A percentile compares a stretch with the other conserved stretches of the same genome.
Conservation (phyloP, 2,888 invertebrate species). For the Syritta pipiens region DNA sequence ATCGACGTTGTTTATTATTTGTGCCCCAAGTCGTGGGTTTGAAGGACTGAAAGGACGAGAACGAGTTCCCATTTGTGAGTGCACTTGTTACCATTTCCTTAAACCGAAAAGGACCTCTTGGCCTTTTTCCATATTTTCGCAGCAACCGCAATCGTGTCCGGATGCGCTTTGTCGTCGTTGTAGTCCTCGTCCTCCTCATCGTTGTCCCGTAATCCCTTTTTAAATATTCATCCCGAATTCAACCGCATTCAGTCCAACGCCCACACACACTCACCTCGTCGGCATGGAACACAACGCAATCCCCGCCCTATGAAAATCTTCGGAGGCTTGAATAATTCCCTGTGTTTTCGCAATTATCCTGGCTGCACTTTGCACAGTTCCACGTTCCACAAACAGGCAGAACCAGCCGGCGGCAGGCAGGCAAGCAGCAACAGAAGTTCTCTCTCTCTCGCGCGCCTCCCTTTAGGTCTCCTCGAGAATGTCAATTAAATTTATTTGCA, state of each 20-base stretch:
- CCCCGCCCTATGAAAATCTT: conserved; percentile 36
- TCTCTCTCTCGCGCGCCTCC: too few species aligned
- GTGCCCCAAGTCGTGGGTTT: too few species aligned
- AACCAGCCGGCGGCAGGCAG: neutral
- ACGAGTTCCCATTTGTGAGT: too few species aligned
- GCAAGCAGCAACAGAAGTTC: conserved; percentile 33
- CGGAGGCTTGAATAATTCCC: conserved; percentile 63
- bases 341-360: conserved; percentile 61
- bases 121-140: conserved; percentile 43
- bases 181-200: too few species aligned
- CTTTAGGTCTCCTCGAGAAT: too few species aligned
- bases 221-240: conserved; percentile 47
- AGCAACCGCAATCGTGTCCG: neutral
- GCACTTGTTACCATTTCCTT: too few species aligned
- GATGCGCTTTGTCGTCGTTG: neutral
- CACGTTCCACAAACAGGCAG: neutral
- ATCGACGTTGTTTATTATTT: too few species aligned
- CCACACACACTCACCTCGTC: conserved; percentile 3
- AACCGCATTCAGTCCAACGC: conserved; percentile 51
- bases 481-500: conserved; percentile 69
- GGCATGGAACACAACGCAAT: conserved; percentile 8
- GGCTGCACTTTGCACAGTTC: conserved; percentile 53
- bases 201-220: too few species aligned
- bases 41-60: neutral
- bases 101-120: conserved; percentile 57